phyloP scores from a whole-genome alignment of 2,888 invertebrate genomes.

The Rhynchonema sp. region DNA sequence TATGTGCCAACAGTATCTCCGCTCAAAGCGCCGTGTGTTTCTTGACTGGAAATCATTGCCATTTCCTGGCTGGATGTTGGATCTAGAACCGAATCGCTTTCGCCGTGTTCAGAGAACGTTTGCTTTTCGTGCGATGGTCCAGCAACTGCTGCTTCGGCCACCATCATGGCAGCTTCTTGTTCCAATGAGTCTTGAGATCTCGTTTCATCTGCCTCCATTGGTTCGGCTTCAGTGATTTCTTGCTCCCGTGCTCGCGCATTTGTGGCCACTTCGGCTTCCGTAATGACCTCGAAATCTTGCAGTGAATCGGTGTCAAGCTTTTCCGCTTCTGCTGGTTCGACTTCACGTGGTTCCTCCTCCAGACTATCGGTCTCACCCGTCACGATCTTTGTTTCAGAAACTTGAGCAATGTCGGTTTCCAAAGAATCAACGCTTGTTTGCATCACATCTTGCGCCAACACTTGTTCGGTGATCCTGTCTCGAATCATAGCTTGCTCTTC shows the following conservation, averaged over 20 bases:
- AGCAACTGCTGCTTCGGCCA: not conserved
- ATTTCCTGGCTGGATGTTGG: constrained; percentile 15
- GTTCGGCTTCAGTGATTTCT: not conserved
- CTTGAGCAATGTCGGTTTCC: constrained; percentile 5
- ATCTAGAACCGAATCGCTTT: constrained; percentile 8
- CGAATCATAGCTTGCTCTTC: not conserved
- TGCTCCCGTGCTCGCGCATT: too few relatives aligned
- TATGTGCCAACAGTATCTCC: constrained; percentile 21
- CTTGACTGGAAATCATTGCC: constrained; percentile 14
- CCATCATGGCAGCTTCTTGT: not conserved
- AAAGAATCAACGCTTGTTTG: constrained; percentile 15
- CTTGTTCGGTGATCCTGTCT: not conserved
- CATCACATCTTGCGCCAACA: constrained; percentile 6
- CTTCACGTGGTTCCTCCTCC: constrained; percentile 3
- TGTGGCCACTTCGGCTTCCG: not conserved
- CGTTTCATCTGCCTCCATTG: too few relatives aligned
- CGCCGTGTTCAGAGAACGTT: not conserved
- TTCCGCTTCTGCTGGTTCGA: not conserved
- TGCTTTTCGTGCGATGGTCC: too few relatives aligned
- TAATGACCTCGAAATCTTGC: constrained; percentile 12
- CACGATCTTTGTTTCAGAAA: constrained; percentile 4
- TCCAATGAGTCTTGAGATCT: not conserved
- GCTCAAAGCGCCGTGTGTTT: constrained; percentile 18
- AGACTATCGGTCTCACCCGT: constrained; percentile 7
- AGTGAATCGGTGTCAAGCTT: constrained; percentile 16